Conservation (phyloP, 2,113 vertebrate genomes). For the Cyrtonyx montezumae region DNA sequence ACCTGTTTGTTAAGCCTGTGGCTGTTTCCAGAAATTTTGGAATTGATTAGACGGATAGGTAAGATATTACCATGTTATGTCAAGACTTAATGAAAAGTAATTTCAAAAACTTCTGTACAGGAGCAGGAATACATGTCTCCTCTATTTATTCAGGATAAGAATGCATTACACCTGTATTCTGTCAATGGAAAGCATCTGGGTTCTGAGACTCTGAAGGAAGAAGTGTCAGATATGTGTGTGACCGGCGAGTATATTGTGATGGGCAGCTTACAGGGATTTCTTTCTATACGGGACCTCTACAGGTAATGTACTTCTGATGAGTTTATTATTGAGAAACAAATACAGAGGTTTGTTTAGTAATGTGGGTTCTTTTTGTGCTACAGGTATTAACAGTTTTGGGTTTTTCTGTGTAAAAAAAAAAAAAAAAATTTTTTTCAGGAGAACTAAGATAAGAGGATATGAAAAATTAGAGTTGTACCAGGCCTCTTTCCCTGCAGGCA, state of each 20-base stretch:
- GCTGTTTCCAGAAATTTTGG: background rate
- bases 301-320: constrained; percentile 79
- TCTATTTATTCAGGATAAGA: constrained; percentile 87
- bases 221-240: constrained; percentile 92
- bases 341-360: background rate
- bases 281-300: constrained; percentile 92
- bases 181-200: constrained; percentile 92
- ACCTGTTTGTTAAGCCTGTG: background rate
- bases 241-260: constrained; percentile 88
- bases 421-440: background rate
- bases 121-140: background rate
- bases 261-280: constrained; percentile 92
- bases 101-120: background rate
- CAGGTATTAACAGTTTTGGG: background rate
- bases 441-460: background rate
- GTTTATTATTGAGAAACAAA: background rate
- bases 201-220: constrained; percentile 90
- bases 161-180: constrained; percentile 93
- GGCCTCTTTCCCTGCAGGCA: background rate
- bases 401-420: background rate
- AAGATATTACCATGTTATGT: background rate
- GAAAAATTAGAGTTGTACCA: background rate
- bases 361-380: background rate
- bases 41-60: background rate
- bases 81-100: background rate